Evolutionary conservation across 2,888 invertebrate species (phyloP), one percentile per base, ranked within the genome.

Genomic region (Drosophila colorata): DNA sequence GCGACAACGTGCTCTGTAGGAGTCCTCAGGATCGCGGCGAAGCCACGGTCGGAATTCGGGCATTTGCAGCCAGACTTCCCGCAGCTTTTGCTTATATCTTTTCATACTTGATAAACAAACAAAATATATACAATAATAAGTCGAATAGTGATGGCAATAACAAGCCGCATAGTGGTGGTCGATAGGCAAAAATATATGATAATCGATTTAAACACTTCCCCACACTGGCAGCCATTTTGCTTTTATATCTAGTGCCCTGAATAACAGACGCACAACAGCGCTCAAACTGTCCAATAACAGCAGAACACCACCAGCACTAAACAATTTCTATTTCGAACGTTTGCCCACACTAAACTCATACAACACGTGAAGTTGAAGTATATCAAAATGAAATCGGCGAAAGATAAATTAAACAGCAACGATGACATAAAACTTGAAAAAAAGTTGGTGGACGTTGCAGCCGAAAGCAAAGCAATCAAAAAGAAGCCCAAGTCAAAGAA

Each of bases 31-130:
- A 28, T 82, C 88, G 5, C 82, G 66, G 0, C 82, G 69, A 18
- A 82, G 48, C 82, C 82, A 82, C 0, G 60, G 60, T 44, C 69
- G 44, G 20, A 82, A 82, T 59, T 82, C 82, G 0, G 88, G 86
- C 82, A 82, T 82, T 33, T 81, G 86, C 6, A 82, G 63, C 82
- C 82, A 82, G 0, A 85, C 88, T 14, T 82, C 82, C 8, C 82
- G 82, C 8, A 82, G 38, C 44, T 87, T 87, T 33, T 82, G 82
- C 64, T 82, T 82, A 46, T 82, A 82, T 40, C 57, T 72, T 47
- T 87, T 82, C 88, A 82, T 78, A 48, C 53, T 53, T 38, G 35
- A 25, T 57, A 40, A 46, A 58, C 53, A 46, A 67, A 60, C 35
- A n/a, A 31, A 16, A 18, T 18, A 44, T 18, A 20, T 33, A 37